A percentile compares a stretch with the other conserved stretches of the same genome.
These are phyloP conservation scores for Bubo blakistoni DNA, from an alignment of 2,113 vertebrate species.

Conservation along the genomic window DNA sequence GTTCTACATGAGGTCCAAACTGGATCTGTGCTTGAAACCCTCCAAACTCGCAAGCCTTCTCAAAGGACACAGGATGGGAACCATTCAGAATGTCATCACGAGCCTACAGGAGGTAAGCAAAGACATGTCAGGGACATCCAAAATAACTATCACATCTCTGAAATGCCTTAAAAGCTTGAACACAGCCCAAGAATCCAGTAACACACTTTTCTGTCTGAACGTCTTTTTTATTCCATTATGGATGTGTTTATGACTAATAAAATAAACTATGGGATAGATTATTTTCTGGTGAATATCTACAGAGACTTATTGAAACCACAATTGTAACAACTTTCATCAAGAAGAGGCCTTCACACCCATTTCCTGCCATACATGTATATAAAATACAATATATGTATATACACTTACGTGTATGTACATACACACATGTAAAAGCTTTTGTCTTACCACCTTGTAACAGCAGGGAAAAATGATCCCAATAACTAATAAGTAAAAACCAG, in stretches of 20 bases:
- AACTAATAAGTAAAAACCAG: not conserved
- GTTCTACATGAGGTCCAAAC: slow-evolving; percentile 96
- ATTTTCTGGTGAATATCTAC: not conserved
- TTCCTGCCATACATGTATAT: not conserved
- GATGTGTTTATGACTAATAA: not conserved
- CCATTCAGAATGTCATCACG: slow-evolving; percentile 98
- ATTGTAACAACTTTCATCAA: not conserved
- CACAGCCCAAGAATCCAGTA: not conserved
- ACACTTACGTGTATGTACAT: not conserved
- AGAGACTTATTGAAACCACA: not conserved
- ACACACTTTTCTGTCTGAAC: not conserved
- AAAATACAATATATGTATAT: not conserved
- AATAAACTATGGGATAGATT: not conserved
- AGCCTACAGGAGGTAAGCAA: slow-evolving; percentile 75
- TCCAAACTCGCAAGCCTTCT: slow-evolving; percentile 97
- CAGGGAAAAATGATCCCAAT: not conserved
- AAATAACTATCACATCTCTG: not conserved
- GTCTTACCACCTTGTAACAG: not conserved
- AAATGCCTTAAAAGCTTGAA: not conserved
- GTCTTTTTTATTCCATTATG: not conserved
- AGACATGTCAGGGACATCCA: not conserved
- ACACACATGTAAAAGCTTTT: not conserved
- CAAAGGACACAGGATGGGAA: slow-evolving; percentile 97
- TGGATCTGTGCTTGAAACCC: slow-evolving; percentile 99
- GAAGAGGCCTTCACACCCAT: not conserved